Percentiles rank a stretch among this genome's conserved stretches.
phyloP scores from a whole-genome alignment of 2,888 invertebrate species.

The Bellardia pandia region DNA sequence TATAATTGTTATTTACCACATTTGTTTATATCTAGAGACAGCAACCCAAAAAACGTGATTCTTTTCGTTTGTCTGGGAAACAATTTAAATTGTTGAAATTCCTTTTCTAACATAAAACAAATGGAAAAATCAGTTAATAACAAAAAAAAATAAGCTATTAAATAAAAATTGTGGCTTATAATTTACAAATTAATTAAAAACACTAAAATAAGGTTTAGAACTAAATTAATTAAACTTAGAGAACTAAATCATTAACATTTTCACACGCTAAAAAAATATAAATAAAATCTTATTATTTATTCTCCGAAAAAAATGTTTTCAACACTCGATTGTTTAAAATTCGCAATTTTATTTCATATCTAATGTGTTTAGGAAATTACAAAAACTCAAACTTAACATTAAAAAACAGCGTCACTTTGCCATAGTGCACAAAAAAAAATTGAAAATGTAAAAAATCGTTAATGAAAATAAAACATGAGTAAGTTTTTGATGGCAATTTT shows the following conservation, averaged over 20 bases:
- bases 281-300: too few relatives aligned
- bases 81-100: constrained; percentile 57
- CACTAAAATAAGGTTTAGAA: too few relatives aligned
- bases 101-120: neutral
- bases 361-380: constrained; percentile 57
- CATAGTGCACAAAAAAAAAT: neutral
- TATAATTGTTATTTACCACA: constrained; percentile 51
- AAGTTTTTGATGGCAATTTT: constrained; percentile 51
- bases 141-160: neutral
- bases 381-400: neutral
- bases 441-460: neutral
- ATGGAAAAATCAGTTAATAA: neutral
- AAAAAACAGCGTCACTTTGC: constrained; percentile 23
- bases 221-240: too few relatives aligned
- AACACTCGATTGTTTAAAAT: too few relatives aligned
- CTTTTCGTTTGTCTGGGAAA: constrained; percentile 29
- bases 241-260: too few relatives aligned
- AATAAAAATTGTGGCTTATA: neutral
- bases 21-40: constrained; percentile 14
- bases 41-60: constrained; percentile 42
- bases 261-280: too few relatives aligned
- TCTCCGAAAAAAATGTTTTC: too few relatives aligned
- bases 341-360: neutral
- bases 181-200: neutral
- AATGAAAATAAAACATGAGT: constrained; percentile 17